Evolutionary conservation across 2,888 invertebrate genomes (phyloP), one percentile per base, ranked within the genome.

Genomic region (Rhodophaea formosa): DNA sequence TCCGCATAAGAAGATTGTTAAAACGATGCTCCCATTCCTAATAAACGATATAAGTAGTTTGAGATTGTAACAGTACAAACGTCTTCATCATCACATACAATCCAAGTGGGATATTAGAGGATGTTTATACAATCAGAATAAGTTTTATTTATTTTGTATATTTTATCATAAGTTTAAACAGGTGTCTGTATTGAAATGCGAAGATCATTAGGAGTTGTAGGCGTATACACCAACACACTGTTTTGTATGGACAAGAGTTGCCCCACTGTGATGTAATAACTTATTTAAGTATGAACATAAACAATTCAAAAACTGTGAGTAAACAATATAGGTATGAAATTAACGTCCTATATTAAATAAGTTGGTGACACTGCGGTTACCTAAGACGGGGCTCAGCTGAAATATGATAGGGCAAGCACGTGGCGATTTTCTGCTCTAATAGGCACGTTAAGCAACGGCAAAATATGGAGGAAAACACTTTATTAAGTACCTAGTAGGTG

Each of bases 401-500:
- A 53, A 53, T 43, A 29, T 43, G 53, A 53, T 53, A 53, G 42
- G 42, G 43, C 43, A 5, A 43, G 53, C 53, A 14, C 53, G 53
- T 53, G 53, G 42, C 43, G 43, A 53, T 53, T 53, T 53, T 53
- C 53, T 53, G 53, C 53, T 53, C 53, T n/a, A 53, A 43, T 53
- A 53, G 42, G 53, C 53, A 53, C 15, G 23, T 53, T 43, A 53
- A 43, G 51, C 51, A 35, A 51, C 32, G 16, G 32, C 30, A 35
- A 39, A 49, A 15, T 49, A 32, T 32, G 15, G 23, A 39, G 42
- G 35, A 52, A 52, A 53, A 43, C 39, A 43, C 8, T 53, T 29
- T 43, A 43, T 43, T 53, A 10, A 17, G 23, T 23, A 23, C 5
- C n/a, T n/a, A n/a, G n/a, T 15, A 44, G 5, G 15, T 35, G 10